Percentiles rank a stretch among this genome's conserved stretches.
Evolutionary conservation across 2,113 vertebrate species (phyloP).

Genomic region (Myodes glareolus): DNA sequence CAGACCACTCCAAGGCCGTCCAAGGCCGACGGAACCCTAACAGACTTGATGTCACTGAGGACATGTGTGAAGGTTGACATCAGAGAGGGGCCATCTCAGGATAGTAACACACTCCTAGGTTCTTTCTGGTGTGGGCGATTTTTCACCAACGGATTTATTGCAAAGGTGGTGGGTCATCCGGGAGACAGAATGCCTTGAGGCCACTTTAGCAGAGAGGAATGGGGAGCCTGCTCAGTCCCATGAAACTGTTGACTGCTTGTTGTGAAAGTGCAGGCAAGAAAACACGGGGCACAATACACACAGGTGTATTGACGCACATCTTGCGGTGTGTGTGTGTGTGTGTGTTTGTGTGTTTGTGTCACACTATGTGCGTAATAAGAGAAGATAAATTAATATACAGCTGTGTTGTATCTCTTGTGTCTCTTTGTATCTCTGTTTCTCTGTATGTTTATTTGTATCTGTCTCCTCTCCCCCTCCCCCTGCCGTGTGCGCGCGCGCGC

Average conservation of each 20-base stretch:
- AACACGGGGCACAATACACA: rapidly evolving
- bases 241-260: background rate
- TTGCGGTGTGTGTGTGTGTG: background rate
- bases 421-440: background rate
- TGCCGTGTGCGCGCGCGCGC: background rate
- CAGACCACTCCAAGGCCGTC: background rate
- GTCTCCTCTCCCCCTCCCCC: too few relatives aligned
- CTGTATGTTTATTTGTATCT: background rate
- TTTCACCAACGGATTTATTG: background rate
- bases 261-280: background rate
- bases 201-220: background rate
- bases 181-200: background rate
- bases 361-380: background rate
- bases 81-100: rapidly evolving
- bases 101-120: background rate
- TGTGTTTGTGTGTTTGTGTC: background rate
- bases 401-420: background rate
- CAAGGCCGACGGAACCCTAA: too few relatives aligned
- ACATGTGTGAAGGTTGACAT: rapidly evolving
- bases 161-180: background rate
- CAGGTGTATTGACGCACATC: rapidly evolving
- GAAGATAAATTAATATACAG: background rate
- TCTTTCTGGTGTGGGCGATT: background rate
- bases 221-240: rapidly evolving
- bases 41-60: background rate